A percentile compares a stretch with the other conserved stretches of the same genome.
phyloP scores from a whole-genome alignment of 2,113 vertebrate species.

The Mormoops blainvillei region DNA sequence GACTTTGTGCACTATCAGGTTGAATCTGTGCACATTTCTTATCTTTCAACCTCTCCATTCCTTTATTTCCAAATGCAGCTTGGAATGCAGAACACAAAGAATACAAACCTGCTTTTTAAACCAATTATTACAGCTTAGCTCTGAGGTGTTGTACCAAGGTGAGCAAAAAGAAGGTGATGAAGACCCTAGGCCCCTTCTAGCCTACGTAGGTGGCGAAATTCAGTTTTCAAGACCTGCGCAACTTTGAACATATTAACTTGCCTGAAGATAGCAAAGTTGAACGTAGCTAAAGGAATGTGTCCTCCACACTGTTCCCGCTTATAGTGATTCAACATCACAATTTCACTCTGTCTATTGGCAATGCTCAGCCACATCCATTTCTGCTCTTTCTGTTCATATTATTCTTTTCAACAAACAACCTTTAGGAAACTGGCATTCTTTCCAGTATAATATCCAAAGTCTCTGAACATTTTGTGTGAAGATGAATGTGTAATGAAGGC shows the following conservation, averaged over 20 bases:
- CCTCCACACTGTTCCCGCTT: not conserved
- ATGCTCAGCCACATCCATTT: not conserved
- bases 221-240: not conserved
- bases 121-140: not conserved
- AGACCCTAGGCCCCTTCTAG: not conserved
- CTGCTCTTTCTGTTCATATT: not conserved
- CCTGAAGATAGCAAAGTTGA: not conserved
- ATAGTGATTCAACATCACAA: not conserved
- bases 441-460: not conserved
- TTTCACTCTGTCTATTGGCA: not conserved
- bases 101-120: not conserved
- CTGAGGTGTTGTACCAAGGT: not conserved
- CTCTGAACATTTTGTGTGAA: not conserved
- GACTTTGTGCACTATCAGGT: not conserved
- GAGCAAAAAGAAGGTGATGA: not conserved
- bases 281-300: not conserved
- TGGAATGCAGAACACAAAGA: not conserved
- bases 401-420: not conserved
- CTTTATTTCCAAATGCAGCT: not conserved
- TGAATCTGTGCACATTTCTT: not conserved
- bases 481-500: not conserved
- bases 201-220: not conserved
- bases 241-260: not conserved
- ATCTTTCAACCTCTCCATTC: not conserved
- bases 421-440: not conserved